These are phyloP conservation scores for Anguilla anguilla DNA, from an alignment of 2,797 vertebrate genomes.

Conservation along the genomic window DNA sequence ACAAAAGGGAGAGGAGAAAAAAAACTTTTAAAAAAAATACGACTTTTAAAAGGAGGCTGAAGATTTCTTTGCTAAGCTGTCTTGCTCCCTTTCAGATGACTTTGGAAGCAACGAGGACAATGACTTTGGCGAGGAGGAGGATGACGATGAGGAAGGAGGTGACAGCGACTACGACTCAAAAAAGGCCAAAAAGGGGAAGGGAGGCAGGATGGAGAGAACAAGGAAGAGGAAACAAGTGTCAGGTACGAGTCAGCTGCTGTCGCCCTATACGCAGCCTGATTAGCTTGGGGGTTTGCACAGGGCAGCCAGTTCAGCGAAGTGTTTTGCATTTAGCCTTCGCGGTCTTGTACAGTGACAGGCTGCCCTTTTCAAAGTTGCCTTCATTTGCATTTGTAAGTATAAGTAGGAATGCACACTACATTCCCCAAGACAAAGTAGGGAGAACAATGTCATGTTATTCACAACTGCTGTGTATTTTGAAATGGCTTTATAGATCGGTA, in stretches of 20 bases:
- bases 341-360: background rate
- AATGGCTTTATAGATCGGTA: background rate
- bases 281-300: background rate
- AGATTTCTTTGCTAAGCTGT: background rate
- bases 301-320: background rate
- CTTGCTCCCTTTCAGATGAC: constrained; percentile 68
- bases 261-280: background rate
- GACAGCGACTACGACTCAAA: constrained; percentile 84
- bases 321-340: background rate
- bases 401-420: background rate
- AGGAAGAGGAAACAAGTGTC: constrained; percentile 84
- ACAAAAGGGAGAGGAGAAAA: background rate
- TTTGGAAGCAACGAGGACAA: constrained; percentile 87
- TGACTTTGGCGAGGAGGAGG: constrained; percentile 77
- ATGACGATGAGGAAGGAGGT: constrained; percentile 83
- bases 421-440: background rate
- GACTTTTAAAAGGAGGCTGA: background rate
- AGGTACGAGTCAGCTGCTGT: constrained; percentile 61
- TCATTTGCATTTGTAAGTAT: background rate
- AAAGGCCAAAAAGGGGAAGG: constrained; percentile 85
- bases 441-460: background rate
- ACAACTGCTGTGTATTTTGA: background rate
- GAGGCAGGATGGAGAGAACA: constrained; percentile 79
- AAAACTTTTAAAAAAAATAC: background rate
- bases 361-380: background rate